Percentiles rank a stretch among this genome's conserved stretches.
Evolutionary conservation across 1,140 invertebrate species (phyloP).

Genomic region (Geopemphigus sp.): DNA sequence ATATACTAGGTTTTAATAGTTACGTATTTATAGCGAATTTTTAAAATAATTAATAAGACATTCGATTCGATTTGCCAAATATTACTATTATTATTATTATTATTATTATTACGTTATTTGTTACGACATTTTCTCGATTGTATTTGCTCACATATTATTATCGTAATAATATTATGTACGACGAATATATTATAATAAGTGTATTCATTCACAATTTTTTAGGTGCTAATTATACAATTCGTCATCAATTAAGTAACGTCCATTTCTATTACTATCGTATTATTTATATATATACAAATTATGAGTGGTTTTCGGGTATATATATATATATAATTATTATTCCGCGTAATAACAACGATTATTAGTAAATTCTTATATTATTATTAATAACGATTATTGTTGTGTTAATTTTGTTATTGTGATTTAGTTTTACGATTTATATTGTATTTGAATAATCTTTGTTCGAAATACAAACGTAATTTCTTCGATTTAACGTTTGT

Average conservation of each 20-base stretch:
- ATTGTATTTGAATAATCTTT: too few relatives aligned
- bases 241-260: neutral
- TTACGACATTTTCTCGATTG: neutral
- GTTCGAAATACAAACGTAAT: too few relatives aligned
- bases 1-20: neutral
- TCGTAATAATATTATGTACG: neutral
- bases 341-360: neutral
- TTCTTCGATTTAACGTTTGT: too few relatives aligned
- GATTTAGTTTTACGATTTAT: slow-evolving; percentile 3
- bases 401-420: slow-evolving; percentile 17
- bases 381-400: neutral
- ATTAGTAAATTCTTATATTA: neutral
- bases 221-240: neutral
- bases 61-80: slow-evolving; percentile 30
- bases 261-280: neutral
- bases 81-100: neutral
- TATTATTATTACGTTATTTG: neutral
- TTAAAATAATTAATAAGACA: neutral
- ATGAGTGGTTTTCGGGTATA: slow-evolving; percentile 1
- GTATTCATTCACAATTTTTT: neutral
- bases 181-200: neutral
- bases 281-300: neutral
- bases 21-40: neutral
- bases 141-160: slow-evolving; percentile 24
- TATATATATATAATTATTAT: neutral